Base-by-base conservation (phyloP, 2,888 invertebrate species). In the Ochropleura leucogaster region DNA sequence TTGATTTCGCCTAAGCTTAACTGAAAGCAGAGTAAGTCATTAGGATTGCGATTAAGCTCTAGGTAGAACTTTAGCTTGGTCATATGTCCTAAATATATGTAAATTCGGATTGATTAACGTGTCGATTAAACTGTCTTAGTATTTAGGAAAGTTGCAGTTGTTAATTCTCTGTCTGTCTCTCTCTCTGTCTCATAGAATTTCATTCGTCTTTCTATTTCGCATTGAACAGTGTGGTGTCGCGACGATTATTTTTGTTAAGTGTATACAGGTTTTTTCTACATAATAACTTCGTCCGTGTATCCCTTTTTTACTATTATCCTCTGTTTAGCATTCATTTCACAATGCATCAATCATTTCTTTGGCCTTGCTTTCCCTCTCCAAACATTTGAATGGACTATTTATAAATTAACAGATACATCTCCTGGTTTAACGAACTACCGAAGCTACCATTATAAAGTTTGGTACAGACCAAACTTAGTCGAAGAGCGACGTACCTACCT, bases 401-500 rank as follows among this genome's bases (percentile, higher is more conserved):
- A 47, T 14, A 4, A 49, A 42, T 57, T 30, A 5, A 14, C 20
- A 44, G 7, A 18, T 10, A 9, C n/a, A 59, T 65, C 46, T 20
- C 3, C 12, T 20, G 12, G 20, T 75, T 49, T 18, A 6, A 14
- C 6, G 12, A 5, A 14, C 10, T 18, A 1, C 8, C 6, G 4
- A 12, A 40, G 40, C 57, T 63, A 51, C 53, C 66, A 77, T 30
- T 70, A 14, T 0, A 14, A 62, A 55, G 20, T 66, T 30, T 30
- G 30, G 30, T 30, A 30, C 30, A 8, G 6, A 9, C 3, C 9
- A 53, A 63, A 67, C 55, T 77, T 67, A 30, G 49, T 42, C 40
- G 4, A 4, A 62, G 12, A 57, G 49, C 40, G 66, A 0, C 47
- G 3, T 10, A 62, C 3, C 10, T 53, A 42, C 1, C n/a, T n/a